Percentiles rank a stretch among this genome's conserved stretches.
phyloP scores from a whole-genome alignment of 2,888 invertebrate species.

The Drosophila pullipes region DNA sequence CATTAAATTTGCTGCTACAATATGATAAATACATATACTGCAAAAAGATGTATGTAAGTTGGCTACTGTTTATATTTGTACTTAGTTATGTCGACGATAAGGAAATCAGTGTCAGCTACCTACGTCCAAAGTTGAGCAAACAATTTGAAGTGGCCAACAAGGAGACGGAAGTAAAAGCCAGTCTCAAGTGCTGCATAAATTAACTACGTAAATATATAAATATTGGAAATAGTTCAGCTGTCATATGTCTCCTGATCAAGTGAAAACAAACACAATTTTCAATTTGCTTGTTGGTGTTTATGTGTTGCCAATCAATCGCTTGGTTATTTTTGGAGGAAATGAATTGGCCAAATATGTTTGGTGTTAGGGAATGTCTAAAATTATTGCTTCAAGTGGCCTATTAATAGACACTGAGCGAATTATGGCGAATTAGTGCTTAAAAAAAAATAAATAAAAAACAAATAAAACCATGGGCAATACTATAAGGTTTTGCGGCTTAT shows the following conservation, averaged over 20 bases:
- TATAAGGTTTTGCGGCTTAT: constrained; percentile 44
- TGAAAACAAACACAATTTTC: constrained; percentile 16
- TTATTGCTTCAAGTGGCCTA: constrained; percentile 39
- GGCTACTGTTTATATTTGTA: constrained; percentile 9
- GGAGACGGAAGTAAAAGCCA: constrained; percentile 46
- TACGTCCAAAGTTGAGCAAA: constrained; percentile 39
- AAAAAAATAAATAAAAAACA: neutral
- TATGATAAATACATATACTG: constrained; percentile 15
- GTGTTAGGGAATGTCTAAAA: constrained; percentile 51
- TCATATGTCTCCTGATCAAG: constrained; percentile 41
- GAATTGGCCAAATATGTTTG: constrained; percentile 35
- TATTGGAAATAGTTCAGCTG: neutral
- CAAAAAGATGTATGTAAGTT: neutral
- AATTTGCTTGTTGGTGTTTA: constrained; percentile 1
- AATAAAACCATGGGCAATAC: constrained; percentile 20
- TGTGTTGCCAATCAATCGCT: constrained; percentile 6
- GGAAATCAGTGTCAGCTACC: constrained; percentile 15
- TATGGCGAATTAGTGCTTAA: constrained; percentile 58
- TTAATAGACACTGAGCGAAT: constrained; percentile 66
- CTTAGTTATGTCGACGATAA: constrained; percentile 29
- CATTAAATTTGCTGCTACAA: constrained; percentile 6
- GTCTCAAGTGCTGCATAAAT: constrained; percentile 27
- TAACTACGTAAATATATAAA: neutral
- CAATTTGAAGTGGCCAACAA: constrained; percentile 42
- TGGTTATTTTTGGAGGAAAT: constrained; percentile 5